phyloP scores from a whole-genome alignment of 1,140 invertebrate species.

The Drosophila suzukii region DNA sequence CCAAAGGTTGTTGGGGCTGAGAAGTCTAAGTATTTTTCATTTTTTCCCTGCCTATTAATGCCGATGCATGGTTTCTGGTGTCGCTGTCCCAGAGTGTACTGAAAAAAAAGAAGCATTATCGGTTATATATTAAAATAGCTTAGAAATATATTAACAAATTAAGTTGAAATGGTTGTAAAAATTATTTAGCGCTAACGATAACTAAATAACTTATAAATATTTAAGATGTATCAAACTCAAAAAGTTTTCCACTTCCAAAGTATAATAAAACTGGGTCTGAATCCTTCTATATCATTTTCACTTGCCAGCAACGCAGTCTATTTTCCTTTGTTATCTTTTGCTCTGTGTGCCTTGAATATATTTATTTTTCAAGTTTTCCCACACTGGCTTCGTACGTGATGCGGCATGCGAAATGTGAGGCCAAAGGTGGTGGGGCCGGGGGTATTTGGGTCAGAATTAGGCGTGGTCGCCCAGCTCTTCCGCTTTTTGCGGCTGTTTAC shows the following conservation, averaged over 20 bases:
- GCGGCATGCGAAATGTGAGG: slow-evolving; percentile 38
- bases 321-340: not conserved
- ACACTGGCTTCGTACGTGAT: slow-evolving; percentile 34
- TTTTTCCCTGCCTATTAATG: slow-evolving; percentile 67
- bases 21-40: slow-evolving; percentile 71
- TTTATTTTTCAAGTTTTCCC: slow-evolving; percentile 31
- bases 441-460: slow-evolving; percentile 48
- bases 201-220: not conserved
- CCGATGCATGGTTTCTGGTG: slow-evolving; percentile 62
- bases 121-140: not conserved
- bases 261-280: too few species aligned
- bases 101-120: not conserved
- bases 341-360: slow-evolving; percentile 15
- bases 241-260: too few species aligned
- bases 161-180: too few species aligned
- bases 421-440: slow-evolving; percentile 6
- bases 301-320: not conserved
- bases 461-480: slow-evolving; percentile 39
- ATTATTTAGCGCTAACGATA: too few species aligned
- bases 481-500: slow-evolving; percentile 25
- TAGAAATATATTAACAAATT: not conserved
- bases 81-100: slow-evolving; percentile 34
- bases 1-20: slow-evolving; percentile 26
- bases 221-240: too few species aligned
- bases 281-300: not conserved